These are phyloP conservation scores for Odontomachus brunneus DNA, from an alignment of 1,140 invertebrate species.

Conservation along the genomic window DNA sequence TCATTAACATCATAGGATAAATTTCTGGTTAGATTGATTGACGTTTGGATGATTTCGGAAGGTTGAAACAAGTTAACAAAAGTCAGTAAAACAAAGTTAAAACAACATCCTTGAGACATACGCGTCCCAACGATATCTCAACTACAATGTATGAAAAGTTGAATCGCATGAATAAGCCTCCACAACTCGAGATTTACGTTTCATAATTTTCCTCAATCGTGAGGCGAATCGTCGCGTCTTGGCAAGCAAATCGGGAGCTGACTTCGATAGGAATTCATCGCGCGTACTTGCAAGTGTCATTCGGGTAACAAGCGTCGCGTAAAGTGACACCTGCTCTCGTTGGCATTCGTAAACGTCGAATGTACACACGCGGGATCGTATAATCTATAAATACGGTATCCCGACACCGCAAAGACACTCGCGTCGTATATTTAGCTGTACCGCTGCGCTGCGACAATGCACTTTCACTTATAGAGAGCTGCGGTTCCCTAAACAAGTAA, in stretches of 20 bases:
- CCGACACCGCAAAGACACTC: constrained; percentile 24
- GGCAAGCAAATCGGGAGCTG: constrained; percentile 22
- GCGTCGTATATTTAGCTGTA: constrained; percentile 30
- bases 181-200: constrained; percentile 27
- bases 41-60: too few species aligned
- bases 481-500: constrained; percentile 13
- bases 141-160: neutral
- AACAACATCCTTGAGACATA: neutral
- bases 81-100: too few species aligned
- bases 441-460: neutral
- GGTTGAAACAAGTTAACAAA: too few species aligned
- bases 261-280: constrained; percentile 50
- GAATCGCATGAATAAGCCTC: neutral
- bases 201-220: constrained; percentile 13
- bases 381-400: constrained; percentile 43
- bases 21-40: too few species aligned
- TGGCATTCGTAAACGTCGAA: constrained; percentile 44
- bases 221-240: neutral
- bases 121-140: neutral
- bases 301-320: constrained; percentile 21
- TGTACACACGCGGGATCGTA: neutral
- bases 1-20: too few species aligned
- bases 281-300: constrained; percentile 21
- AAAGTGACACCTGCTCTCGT: constrained; percentile 52
- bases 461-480: constrained; percentile 17